A percentile compares a stretch with the other conserved stretches of the same genome.
Evolutionary conservation across 53 echinoderm and acorn worm genomes (phyloP).

Genomic region (Stichopus horrens): DNA sequence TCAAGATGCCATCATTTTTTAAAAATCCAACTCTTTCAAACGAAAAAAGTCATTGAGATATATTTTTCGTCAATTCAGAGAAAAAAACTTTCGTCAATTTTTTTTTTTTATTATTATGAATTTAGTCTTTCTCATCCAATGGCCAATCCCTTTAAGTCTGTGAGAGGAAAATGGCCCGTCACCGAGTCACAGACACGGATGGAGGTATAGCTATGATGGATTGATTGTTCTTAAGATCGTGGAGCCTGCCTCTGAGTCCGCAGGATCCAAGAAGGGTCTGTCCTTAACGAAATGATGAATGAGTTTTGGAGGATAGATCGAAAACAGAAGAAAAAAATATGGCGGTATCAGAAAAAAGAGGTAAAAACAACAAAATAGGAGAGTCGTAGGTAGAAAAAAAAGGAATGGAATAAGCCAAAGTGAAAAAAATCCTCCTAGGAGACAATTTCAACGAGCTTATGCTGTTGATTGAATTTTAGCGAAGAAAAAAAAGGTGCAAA

Average conservation of each 20-base stretch:
- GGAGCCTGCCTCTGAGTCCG: constrained; percentile 8
- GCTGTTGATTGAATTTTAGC: background rate
- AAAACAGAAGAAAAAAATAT: too few relatives aligned
- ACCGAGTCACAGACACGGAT: background rate
- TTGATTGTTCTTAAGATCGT: constrained; percentile 1
- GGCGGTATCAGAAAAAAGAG: background rate
- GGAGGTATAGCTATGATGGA: constrained; percentile 6
- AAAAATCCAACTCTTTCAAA: too few relatives aligned
- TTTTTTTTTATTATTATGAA: too few relatives aligned
- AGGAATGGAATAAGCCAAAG: background rate
- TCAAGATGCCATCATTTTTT: too few relatives aligned
- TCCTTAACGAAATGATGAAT: constrained; percentile 23
- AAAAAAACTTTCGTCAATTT: too few relatives aligned
- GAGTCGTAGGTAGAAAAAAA: background rate
- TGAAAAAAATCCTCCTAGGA: background rate
- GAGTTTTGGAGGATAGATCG: background rate
- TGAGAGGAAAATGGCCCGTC: too few relatives aligned
- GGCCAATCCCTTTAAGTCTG: too few relatives aligned
- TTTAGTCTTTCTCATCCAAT: too few relatives aligned
- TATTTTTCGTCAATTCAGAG: too few relatives aligned
- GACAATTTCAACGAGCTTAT: background rate
- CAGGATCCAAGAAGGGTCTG: background rate
- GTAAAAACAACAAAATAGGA: background rate
- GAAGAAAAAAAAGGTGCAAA: background rate
- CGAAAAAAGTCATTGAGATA: too few relatives aligned